A percentile compares a stretch with the other conserved stretches of the same genome.
These are phyloP conservation scores for Mobula hypostoma DNA, from an alignment of 2,113 vertebrate genomes.

Conservation along the genomic window DNA sequence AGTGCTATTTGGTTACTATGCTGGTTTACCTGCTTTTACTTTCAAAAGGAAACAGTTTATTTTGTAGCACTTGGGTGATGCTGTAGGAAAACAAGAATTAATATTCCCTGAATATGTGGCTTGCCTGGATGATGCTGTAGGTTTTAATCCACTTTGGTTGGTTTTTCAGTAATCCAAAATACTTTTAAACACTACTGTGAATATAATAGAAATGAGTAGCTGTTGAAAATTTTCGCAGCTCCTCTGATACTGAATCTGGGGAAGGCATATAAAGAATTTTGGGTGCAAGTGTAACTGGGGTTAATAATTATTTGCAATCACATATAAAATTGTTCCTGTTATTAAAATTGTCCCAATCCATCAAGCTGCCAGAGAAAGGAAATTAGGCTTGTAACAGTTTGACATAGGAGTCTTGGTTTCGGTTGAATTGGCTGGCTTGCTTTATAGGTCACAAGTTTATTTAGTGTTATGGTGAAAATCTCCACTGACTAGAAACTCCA, in stretches of 20 bases:
- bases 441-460: background rate
- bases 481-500: background rate
- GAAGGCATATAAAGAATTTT: background rate
- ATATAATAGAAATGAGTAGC: background rate
- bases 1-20: background rate
- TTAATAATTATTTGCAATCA: background rate
- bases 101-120: background rate
- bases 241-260: background rate
- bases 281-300: background rate
- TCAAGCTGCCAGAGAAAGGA: background rate
- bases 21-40: background rate
- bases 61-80: background rate
- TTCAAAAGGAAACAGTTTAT: no score
- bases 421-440: background rate
- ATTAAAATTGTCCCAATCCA: background rate
- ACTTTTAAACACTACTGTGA: background rate
- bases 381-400: background rate
- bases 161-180: background rate
- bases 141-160: background rate
- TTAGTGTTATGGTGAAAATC: background rate
- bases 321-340: background rate
- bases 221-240: background rate
- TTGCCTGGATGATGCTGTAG: background rate
- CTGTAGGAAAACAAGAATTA: background rate
- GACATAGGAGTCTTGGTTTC: background rate